These are phyloP conservation scores for Endotricha flammealis DNA, from an alignment of 2,888 invertebrate species.

Conservation along the genomic window DNA sequence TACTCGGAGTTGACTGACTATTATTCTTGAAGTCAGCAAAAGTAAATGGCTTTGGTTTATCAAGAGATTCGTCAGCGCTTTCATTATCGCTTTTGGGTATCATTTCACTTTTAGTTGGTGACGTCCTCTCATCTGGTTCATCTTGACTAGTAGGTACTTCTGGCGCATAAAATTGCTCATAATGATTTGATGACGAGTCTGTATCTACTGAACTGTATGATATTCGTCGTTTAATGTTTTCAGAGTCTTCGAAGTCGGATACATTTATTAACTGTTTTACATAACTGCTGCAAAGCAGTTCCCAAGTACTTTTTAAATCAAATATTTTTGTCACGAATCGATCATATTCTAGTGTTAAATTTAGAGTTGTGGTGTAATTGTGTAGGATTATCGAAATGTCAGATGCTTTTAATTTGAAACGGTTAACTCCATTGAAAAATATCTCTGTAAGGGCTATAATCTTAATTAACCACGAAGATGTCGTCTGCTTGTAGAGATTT, in stretches of 20 bases:
- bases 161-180: slow-evolving; percentile 53
- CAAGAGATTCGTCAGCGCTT: slow-evolving; percentile 22
- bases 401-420: slow-evolving; percentile 79
- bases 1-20: slow-evolving; percentile 33
- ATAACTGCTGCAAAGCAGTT: slow-evolving; percentile 78
- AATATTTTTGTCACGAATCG: slow-evolving; percentile 79
- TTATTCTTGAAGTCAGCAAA: slow-evolving; percentile 77
- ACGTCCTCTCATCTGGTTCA: slow-evolving; percentile 21
- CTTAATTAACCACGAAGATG: slow-evolving; percentile 94
- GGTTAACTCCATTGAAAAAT: slow-evolving; percentile 84
- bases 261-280: slow-evolving; percentile 64
- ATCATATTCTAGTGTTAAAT: slow-evolving; percentile 74
- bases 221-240: slow-evolving; percentile 46
- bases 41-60: slow-evolving; percentile 70
- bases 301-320: slow-evolving; percentile 80
- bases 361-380: slow-evolving; percentile 74
- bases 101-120: slow-evolving; percentile 18
- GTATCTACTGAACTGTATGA: slow-evolving; percentile 62
- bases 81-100: slow-evolving; percentile 14
- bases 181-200: slow-evolving; percentile 60
- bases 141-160: slow-evolving; percentile 25
- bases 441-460: slow-evolving; percentile 92
- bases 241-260: slow-evolving; percentile 59
- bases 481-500: slow-evolving; percentile 94
- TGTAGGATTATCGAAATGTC: slow-evolving; percentile 81